These are phyloP conservation scores for Mesitornis unicolor DNA, from an alignment of 2,113 vertebrate species.

Conservation along the genomic window DNA sequence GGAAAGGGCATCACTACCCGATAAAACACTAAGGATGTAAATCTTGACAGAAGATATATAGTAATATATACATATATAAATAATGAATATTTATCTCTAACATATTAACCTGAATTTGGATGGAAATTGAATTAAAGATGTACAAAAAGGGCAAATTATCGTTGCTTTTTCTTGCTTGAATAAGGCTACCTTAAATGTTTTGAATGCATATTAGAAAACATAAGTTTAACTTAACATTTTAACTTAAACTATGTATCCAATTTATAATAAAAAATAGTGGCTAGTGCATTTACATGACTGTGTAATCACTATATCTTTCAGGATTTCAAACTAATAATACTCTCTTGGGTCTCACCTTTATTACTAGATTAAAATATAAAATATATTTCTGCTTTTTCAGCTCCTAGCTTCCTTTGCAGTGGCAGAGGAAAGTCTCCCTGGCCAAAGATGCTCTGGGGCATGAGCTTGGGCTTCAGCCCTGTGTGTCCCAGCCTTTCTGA, in stretches of 20 bases:
- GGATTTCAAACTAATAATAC: not conserved
- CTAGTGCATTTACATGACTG: not conserved
- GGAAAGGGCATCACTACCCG: not conserved
- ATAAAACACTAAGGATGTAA: not conserved
- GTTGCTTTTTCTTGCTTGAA: not conserved
- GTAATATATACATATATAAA: not conserved
- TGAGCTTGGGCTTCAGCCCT: not conserved
- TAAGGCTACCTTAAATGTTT: not conserved
- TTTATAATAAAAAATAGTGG: not conserved
- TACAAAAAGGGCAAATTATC: not conserved
- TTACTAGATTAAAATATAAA: not conserved
- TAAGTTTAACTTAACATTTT: not conserved
- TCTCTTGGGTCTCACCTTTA: not conserved
- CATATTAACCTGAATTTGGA: not conserved
- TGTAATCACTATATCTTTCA: not conserved
- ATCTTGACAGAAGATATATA: not conserved
- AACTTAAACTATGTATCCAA: not conserved
- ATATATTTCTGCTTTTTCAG: not conserved
- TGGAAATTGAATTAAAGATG: not conserved
- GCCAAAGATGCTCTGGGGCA: not conserved
- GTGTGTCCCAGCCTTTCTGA: not conserved
- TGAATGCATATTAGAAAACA: not conserved
- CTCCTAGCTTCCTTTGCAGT: not conserved
- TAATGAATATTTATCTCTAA: not conserved
- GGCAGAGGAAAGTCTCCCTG: not conserved